Conservation (phyloP, 2,113 vertebrate genomes). For the Nyctereutes procyonoides region DNA sequence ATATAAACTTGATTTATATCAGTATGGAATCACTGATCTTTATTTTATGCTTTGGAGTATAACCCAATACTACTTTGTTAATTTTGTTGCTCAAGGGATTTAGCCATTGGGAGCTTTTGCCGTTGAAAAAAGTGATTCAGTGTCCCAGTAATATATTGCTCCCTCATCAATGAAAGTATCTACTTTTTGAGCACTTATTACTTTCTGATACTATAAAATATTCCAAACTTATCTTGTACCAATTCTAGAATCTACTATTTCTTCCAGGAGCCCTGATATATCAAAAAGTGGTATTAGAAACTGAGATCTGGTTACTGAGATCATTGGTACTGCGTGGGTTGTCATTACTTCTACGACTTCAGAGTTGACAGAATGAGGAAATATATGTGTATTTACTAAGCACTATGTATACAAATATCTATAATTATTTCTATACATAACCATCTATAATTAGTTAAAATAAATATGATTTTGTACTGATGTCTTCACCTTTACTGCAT, state of each 20-base stretch:
- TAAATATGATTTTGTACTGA: neutral
- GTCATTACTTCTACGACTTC: neutral
- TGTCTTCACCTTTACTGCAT: neutral
- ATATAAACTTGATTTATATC: neutral
- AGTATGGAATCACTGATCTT: neutral
- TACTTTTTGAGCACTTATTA: neutral
- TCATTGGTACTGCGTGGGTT: neutral
- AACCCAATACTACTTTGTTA: neutral
- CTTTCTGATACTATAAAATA: neutral
- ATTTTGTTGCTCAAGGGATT: neutral
- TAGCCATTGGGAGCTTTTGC: neutral
- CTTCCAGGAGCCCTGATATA: neutral
- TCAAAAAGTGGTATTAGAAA: neutral
- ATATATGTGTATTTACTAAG: neutral
- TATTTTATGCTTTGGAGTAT: neutral
- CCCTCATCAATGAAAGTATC: neutral
- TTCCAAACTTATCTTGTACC: neutral
- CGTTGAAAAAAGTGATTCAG: neutral
- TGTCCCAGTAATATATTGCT: neutral
- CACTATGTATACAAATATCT: neutral
- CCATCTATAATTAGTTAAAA: neutral
- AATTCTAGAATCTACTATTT: neutral
- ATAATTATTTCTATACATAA: neutral
- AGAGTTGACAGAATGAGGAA: neutral
- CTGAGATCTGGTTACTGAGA: neutral